Base-by-base conservation (phyloP, 2,888 invertebrate species). In the Caenorhabditis sp. region DNA sequence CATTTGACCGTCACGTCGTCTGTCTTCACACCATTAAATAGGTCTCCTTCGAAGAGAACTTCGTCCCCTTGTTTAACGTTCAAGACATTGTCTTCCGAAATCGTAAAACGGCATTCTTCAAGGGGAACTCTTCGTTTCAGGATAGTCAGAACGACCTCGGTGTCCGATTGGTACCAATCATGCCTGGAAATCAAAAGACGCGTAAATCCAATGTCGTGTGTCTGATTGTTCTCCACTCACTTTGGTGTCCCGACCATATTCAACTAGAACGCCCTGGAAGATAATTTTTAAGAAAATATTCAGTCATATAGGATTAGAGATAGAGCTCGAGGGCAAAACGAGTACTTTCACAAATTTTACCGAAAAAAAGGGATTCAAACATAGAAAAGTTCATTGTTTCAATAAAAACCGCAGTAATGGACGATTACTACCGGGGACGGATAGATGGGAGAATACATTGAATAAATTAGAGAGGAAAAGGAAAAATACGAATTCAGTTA, bases 71-170 rank as follows among this genome's bases (percentile, higher is more conserved):
- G 94, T 4, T 94, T 92, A 4, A 95, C 92, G 53, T 94, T 94
- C 0, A 95, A 58, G 11, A 37, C 26, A 20, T 69, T 68, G n/a
- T 80, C 65, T 89, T 90, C 88, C 91, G 92, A 53, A 91, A 76
- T 37, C 0, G 92, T 76, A 0, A 83, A 82, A 4, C 44, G 44
- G 55, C 86, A 84, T 2, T 74, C 64, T 8, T 84, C 95, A 95
- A 9, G 95, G 95, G 92, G 95, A 95, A 91, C 96, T 96, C 82
- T 92, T 91, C 32, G 89, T 89, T 84, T 94, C 92, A 85, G 94
- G 94, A 89, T 94, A 95, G 83, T 96, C 94, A 64, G 93, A 93
- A 88, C 95, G 94, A 67, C 94, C 94, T 84, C 94, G 93, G 83
- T 97, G 37, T 90, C 89, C 11, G 85, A 88, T 83, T 90, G 90